Conservation (phyloP, 1,140 invertebrate genomes). For the Acyrthosiphon pisum region DNA sequence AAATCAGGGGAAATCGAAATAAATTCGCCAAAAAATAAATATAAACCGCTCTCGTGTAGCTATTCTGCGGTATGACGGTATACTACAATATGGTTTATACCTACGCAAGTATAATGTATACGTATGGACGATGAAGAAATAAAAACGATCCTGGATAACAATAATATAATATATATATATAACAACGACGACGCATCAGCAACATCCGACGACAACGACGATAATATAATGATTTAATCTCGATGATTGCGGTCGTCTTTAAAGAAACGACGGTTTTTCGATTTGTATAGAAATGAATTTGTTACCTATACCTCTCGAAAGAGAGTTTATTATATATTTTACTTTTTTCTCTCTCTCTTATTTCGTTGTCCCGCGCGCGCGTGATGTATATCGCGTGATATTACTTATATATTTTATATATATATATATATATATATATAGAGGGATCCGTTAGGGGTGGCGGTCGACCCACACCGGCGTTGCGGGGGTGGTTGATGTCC, state of each 20-base stretch:
- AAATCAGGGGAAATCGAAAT: not conserved
- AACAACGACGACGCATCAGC: not conserved
- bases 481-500: not conserved
- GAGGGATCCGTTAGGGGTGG: too few relatives aligned
- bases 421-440: too few relatives aligned
- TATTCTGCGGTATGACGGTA: not conserved
- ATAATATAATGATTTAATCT: conserved; percentile 14
- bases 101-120: not conserved
- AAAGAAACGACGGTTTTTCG: not conserved
- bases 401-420: not conserved
- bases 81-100: not conserved
- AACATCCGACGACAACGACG: not conserved
- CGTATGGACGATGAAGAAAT: not conserved
- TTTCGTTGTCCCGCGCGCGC: not conserved
- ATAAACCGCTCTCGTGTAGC: not conserved
- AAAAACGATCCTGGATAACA: not conserved
- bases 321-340: not conserved
- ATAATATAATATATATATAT: not conserved
- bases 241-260: conserved; percentile 9
- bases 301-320: not conserved
- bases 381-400: not conserved
- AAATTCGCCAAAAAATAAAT: not conserved
- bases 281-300: conserved; percentile 12
- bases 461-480: not conserved
- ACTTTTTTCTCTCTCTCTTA: not conserved